These are phyloP conservation scores for Trialeurodes vaporariorum DNA, from an alignment of 1,140 invertebrate genomes.

Conservation along the genomic window DNA sequence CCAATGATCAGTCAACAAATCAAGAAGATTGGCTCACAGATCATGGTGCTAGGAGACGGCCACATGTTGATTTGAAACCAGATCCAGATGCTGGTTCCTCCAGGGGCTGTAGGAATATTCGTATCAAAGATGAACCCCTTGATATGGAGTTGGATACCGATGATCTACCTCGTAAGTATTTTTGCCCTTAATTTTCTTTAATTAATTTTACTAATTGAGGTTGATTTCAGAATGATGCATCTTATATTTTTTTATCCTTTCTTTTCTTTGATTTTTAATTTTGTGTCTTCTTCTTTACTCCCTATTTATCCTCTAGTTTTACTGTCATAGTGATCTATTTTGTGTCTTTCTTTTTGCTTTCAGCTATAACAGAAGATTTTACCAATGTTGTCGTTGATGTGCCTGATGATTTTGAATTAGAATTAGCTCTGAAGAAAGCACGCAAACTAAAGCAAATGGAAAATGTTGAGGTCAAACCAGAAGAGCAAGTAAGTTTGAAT, in stretches of 20 bases:
- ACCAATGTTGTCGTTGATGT: slow-evolving; percentile 44
- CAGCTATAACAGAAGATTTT: slow-evolving; percentile 43
- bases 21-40: slow-evolving; percentile 38
- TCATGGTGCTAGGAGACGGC: slow-evolving; percentile 40
- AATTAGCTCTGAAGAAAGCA: slow-evolving; percentile 59
- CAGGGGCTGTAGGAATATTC: slow-evolving; percentile 27
- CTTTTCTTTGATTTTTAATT: slow-evolving; percentile 13
- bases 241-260: slow-evolving; percentile 11
- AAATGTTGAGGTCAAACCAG: slow-evolving; percentile 26
- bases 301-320: too few relatives aligned
- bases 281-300: too few relatives aligned
- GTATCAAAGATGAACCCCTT: slow-evolving; percentile 31
- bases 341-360: slow-evolving; percentile 21
- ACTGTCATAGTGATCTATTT: too few relatives aligned
- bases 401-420: slow-evolving; percentile 66
- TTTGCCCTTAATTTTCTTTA: slow-evolving; percentile 8
- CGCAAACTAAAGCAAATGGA: slow-evolving; percentile 54
- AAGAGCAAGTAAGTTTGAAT: slow-evolving; percentile 31
- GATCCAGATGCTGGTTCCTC: slow-evolving; percentile 6
- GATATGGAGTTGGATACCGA: slow-evolving; percentile 38
- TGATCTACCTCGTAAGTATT: slow-evolving; percentile 27
- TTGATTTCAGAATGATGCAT: slow-evolving; percentile 3
- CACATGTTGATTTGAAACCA: slow-evolving; percentile 11
- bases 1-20: slow-evolving; percentile 18
- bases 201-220: slow-evolving; percentile 14